Base-by-base conservation (phyloP, 2,797 vertebrate species). In the Sebastes jordani region DNA sequence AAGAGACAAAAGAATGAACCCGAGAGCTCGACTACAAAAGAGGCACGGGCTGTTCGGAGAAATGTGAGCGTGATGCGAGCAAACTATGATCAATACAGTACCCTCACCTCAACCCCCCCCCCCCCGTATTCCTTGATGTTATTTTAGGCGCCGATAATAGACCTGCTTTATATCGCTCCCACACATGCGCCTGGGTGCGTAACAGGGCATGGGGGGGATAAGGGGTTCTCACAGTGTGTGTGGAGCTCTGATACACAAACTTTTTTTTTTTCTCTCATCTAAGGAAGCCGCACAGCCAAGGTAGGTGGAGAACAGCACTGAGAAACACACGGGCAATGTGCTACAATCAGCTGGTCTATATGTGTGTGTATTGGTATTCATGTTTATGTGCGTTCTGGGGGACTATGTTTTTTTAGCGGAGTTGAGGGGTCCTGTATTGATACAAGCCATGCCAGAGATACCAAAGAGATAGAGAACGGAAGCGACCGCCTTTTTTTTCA, bases 71-170 rank as follows among this genome's bases (percentile, higher is more conserved):
- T 87, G 84, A 92, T 84, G 88, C 65, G 58, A 82, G 75, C 89
- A 83, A 88, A 77, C 84, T 78, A 75, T 92, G 89, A 95, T 94
- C 92, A 91, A 92, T 90, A 90, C 88, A 90, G 89, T 84, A 81
- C 78, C 84, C 76, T 82, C 83, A 75, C 82, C 85, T 84, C 64
- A 86, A 78, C 80, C 49, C 71, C 76, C 4, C 34, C 11, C 34
- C 29, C 29, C 4, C 80, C 62, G 18, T 20, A 49, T 49, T 49
- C 7, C 75, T 85, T 81, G 56, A 88, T 91, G 88, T 90, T 92
- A 91, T 94, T 94, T 93, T 82, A 76, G 89, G 80, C 36, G 46
- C 46, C 30, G 73, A 89, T 91, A 89, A 94, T 80, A 93, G 89
- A 83, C 34, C 56, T 75, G 84, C 78, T 90, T 86, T 86, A 71